Percentiles rank a stretch among this genome's conserved stretches.
Evolutionary conservation across 1,140 invertebrate species (phyloP).

Genomic region (Trichonephila inaurata): DNA sequence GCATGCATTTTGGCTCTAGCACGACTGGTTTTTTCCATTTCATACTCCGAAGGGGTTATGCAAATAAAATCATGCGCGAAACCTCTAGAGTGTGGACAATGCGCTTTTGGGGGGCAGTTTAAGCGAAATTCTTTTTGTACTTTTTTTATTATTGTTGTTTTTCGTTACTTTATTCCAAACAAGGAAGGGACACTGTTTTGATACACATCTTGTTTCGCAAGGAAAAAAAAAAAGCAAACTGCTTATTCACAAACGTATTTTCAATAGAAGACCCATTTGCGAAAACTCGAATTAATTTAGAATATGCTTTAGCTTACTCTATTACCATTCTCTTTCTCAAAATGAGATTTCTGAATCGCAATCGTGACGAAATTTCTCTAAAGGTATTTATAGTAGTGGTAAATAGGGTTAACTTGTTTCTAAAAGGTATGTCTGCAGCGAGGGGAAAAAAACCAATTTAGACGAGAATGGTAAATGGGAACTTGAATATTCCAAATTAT

Average conservation of each 20-base stretch:
- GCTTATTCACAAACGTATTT: neutral
- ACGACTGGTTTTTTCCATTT: slow-evolving; percentile 41
- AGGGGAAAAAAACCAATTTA: neutral
- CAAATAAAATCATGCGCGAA: slow-evolving; percentile 70
- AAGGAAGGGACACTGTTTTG: slow-evolving; percentile 41
- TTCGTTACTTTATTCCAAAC: neutral
- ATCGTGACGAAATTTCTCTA: slow-evolving; percentile 31
- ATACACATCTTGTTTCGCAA: slow-evolving; percentile 3
- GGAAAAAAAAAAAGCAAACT: neutral
- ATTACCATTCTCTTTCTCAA: slow-evolving; percentile 10
- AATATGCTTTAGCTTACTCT: slow-evolving; percentile 30
- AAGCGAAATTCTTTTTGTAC: slow-evolving; percentile 40
- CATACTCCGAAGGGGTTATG: slow-evolving; percentile 55
- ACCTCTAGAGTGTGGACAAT: slow-evolving; percentile 63
- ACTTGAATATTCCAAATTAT: slow-evolving; percentile 5
- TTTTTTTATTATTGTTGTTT: neutral
- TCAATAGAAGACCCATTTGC: slow-evolving; percentile 47
- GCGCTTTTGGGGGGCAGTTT: slow-evolving; percentile 54
- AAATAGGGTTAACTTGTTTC: slow-evolving; percentile 16
- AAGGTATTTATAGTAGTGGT: slow-evolving; percentile 30
- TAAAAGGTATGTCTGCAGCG: neutral
- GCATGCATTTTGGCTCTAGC: slow-evolving; percentile 5
- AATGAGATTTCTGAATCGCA: slow-evolving; percentile 64
- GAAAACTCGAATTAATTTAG: slow-evolving; percentile 69
- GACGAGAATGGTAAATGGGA: neutral